Percentiles rank a stretch among this genome's conserved stretches.
phyloP scores from a whole-genome alignment of 2,113 vertebrate species.

The Poecilia latipinna region DNA sequence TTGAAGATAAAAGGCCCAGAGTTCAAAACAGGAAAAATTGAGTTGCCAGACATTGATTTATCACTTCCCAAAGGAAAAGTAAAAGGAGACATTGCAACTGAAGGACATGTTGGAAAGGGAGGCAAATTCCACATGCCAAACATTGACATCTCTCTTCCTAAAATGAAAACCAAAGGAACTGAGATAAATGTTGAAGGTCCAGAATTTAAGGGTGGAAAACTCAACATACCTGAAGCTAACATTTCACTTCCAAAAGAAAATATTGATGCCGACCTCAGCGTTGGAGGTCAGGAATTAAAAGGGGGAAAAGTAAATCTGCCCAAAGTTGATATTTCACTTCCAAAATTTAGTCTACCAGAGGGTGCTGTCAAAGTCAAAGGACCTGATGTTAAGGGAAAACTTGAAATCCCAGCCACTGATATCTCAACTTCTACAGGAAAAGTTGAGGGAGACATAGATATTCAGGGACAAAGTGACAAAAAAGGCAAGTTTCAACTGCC shows the following conservation, averaged over 20 bases:
- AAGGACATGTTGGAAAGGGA: constrained; percentile 41
- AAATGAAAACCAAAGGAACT: constrained; percentile 40
- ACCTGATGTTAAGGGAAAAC: constrained; percentile 28
- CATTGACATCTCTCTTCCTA: constrained; percentile 55
- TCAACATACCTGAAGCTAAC: constrained; percentile 29
- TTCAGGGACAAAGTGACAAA: constrained; percentile 13
- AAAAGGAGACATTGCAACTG: constrained; percentile 27
- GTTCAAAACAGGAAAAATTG: not conserved
- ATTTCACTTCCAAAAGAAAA: constrained; percentile 70
- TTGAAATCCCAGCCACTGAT: constrained; percentile 56
- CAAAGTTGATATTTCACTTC: constrained; percentile 44
- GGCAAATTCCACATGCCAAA: constrained; percentile 55
- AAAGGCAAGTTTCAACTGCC: constrained; percentile 45
- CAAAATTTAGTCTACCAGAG: constrained; percentile 36
- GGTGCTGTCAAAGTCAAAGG: constrained; percentile 32
- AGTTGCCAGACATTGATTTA: constrained; percentile 19
- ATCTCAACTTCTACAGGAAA: constrained; percentile 56
- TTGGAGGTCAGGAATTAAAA: constrained; percentile 35
- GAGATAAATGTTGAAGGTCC: constrained; percentile 39
- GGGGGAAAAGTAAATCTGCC: constrained; percentile 42
- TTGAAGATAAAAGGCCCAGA: not conserved
- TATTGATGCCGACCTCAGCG: not conserved
- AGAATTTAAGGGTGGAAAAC: constrained; percentile 30
- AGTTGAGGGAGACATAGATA: constrained; percentile 13
- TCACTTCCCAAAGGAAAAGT: constrained; percentile 54